Conservation (phyloP, 2,113 vertebrate species). For the Brachyhypopomus gauderio region DNA sequence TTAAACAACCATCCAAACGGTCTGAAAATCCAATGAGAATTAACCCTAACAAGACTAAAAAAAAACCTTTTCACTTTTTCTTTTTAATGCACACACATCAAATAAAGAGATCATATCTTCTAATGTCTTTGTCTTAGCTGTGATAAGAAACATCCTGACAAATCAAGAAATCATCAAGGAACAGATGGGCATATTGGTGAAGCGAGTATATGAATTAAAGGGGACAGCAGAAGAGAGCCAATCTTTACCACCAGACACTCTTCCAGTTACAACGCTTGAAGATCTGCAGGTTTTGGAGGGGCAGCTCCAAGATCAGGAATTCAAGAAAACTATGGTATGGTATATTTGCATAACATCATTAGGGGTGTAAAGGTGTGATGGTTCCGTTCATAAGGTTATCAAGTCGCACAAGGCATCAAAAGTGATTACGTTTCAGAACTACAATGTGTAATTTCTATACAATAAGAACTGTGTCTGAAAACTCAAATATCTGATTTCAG, state of each 20-base stretch:
- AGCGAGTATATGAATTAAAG: slow-evolving; percentile 1
- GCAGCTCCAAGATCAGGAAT: slow-evolving; percentile 2
- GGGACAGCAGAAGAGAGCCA: neutral
- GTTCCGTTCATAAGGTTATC: too few species aligned
- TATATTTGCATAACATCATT: slow-evolving; percentile 13
- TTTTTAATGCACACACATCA: neutral
- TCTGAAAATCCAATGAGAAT: slow-evolving; percentile 7
- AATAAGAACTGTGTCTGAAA: too few species aligned
- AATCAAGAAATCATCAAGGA: slow-evolving; percentile 9
- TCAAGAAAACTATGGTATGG: slow-evolving; percentile 1
- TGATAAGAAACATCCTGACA: neutral
- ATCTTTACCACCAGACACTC: too few species aligned
- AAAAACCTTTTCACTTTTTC: neutral
- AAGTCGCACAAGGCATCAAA: too few species aligned
- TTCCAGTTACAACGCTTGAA: neutral
- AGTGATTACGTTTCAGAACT: too few species aligned
- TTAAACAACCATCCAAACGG: too few species aligned
- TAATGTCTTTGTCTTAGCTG: neutral
- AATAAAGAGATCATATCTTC: slow-evolving; percentile 2
- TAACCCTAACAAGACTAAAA: slow-evolving; percentile 7
- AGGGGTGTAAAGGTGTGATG: neutral
- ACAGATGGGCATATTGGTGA: slow-evolving; percentile 11
- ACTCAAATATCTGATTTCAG: too few species aligned
- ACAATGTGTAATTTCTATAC: too few species aligned
- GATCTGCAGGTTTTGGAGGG: slow-evolving; percentile 4